Evolutionary conservation across 92 coral and sea anemone species (phyloP), one percentile per base, ranked within the genome.

Genomic region (Porites cylindrica): DNA sequence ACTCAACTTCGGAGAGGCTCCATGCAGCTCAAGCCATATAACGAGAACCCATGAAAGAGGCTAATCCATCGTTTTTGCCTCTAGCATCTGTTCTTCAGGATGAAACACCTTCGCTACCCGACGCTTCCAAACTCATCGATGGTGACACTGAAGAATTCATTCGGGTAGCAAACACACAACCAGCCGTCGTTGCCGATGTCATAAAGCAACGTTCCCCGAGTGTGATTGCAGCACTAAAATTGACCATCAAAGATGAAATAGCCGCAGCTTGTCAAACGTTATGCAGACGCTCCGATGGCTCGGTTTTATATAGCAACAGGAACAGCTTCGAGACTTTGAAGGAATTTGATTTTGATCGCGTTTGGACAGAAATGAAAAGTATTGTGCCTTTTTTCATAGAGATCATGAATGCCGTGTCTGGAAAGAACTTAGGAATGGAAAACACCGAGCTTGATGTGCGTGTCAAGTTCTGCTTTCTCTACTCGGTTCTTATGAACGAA

Each of bases 291-390:
- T 75, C 88, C 6, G 82, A 75, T 62, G 88, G 82, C 3, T 75
- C 82, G n/a, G 82, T 85, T 9, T 85, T 76, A 75, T 75, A 85
- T 64, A 66, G 88, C 19, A 26, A 26, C 32, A 26, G 32, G 3
- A 61, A 75, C 82, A 64, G 59, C 43, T 92, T 82, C 85, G 83
- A 79, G 51, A 85, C 75, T 83, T 18, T 92, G 88, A 50, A 56
- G 70, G 71, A 89, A 12, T 78, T 92, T 20, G 64, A 66, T 29
- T 92, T 92, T 74, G 83, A 69, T 6, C 63, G 64, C 29, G 52
- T 92, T 20, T 85, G 90, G 85, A 81, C 58, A 29, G 29, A 26
- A 26, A 26, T 26, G 29, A 26, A 26, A 26, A 26, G 29, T 26
- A 26, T 26, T 26, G 29, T 83, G 68, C 89, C 91, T 19, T 85